Evolutionary conservation across 35 echinoderm and acorn worm genomes (phyloP).

Genomic region (Strongylocentrotus purpuratus): DNA sequence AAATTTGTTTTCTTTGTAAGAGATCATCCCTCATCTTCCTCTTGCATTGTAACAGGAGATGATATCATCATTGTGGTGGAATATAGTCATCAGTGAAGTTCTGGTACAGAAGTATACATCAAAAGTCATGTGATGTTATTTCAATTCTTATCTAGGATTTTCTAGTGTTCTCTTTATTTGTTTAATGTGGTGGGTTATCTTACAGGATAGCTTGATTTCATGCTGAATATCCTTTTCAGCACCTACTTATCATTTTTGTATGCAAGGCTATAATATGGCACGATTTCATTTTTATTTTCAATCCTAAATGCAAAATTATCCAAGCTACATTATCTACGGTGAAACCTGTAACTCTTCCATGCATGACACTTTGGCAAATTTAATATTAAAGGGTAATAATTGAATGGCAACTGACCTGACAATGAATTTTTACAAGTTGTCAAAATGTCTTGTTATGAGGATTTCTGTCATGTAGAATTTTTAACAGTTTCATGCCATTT

Average conservation of each 20-base stretch:
- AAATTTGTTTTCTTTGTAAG: conserved; percentile 28
- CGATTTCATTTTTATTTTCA: too few relatives aligned
- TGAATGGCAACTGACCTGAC: not conserved
- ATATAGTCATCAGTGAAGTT: not conserved
- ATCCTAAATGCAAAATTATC: not conserved
- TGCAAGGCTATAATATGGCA: not conserved
- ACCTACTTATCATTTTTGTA: too few relatives aligned
- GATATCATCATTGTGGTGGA: not conserved
- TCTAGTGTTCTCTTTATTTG: not conserved
- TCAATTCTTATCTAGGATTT: not conserved
- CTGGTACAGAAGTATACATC: not conserved
- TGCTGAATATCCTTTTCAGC: too few relatives aligned
- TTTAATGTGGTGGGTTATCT: not conserved
- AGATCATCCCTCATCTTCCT: conserved; percentile 11
- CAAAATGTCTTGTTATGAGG: not conserved
- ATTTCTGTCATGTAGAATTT: not conserved
- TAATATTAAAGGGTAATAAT: too few relatives aligned
- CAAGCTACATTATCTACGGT: not conserved
- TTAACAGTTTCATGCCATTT: too few relatives aligned
- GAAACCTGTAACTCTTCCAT: too few relatives aligned
- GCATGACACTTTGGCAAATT: too few relatives aligned
- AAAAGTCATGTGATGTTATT: not conserved
- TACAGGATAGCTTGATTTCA: too few relatives aligned
- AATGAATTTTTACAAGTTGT: not conserved
- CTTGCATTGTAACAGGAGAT: not conserved